phyloP scores from a whole-genome alignment of 2,797 vertebrate genomes.

The Chrosomus eos region DNA sequence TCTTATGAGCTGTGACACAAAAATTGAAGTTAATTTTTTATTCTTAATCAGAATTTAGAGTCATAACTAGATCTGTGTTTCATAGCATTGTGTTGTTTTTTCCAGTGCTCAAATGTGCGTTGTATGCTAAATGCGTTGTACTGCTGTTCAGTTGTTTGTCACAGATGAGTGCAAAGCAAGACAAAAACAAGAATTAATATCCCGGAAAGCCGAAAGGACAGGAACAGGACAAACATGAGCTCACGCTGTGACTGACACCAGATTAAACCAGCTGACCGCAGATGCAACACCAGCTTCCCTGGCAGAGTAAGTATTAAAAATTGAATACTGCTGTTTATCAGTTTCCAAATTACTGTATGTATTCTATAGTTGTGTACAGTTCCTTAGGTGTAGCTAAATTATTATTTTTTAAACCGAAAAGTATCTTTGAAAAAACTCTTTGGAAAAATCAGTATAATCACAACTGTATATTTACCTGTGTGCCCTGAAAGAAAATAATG shows the following conservation, averaged over 20 bases:
- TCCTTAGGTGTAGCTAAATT: neutral
- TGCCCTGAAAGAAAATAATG: neutral
- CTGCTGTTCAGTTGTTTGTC: constrained; percentile 28
- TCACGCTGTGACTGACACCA: constrained; percentile 30
- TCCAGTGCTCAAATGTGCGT: neutral
- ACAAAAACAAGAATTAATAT: constrained; percentile 34
- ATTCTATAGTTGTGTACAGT: neutral
- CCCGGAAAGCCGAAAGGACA: neutral
- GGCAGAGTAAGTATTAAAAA: neutral
- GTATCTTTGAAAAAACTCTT: neutral
- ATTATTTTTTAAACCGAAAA: neutral
- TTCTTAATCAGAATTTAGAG: neutral
- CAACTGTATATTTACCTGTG: neutral
- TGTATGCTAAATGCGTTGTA: neutral
- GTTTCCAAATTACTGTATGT: neutral
- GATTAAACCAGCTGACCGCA: constrained; percentile 33
- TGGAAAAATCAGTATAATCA: neutral
- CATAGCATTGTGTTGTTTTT: neutral
- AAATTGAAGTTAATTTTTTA: neutral
- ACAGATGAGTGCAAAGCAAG: constrained; percentile 1
- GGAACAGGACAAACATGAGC: neutral
- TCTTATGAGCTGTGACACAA: neutral
- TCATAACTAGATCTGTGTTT: neutral
- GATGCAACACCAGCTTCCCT: constrained; percentile 7
- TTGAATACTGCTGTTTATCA: neutral